Conservation (phyloP, 2,797 vertebrate species). For the Danio jaintianensis region DNA sequence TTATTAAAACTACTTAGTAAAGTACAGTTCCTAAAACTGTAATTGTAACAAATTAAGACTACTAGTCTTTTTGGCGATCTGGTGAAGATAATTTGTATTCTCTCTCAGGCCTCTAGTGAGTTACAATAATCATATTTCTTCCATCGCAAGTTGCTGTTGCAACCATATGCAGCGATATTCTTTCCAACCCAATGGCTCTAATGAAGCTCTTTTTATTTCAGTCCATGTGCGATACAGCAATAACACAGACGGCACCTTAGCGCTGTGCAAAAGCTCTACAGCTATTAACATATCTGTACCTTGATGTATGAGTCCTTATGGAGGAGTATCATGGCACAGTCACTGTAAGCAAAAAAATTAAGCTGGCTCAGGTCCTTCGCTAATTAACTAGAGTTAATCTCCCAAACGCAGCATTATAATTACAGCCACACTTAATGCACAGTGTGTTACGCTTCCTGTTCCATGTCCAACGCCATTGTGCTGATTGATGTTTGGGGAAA, state of each 20-base stretch:
- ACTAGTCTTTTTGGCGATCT: background rate
- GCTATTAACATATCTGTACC: slow-evolving; percentile 57
- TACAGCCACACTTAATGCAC: slow-evolving; percentile 63
- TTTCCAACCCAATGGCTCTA: slow-evolving; percentile 68
- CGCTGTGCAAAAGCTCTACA: slow-evolving; percentile 40
- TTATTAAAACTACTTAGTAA: too few species aligned
- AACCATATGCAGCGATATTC: slow-evolving; percentile 59
- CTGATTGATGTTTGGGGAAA: slow-evolving; percentile 67
- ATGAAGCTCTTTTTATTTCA: slow-evolving; percentile 52
- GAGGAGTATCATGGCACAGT: slow-evolving; percentile 61
- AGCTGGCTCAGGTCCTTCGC: slow-evolving; percentile 63
- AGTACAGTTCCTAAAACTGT: too few species aligned
- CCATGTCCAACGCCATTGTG: slow-evolving; percentile 36
- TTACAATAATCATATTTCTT: slow-evolving; percentile 66
- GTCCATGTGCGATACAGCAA: slow-evolving; percentile 59
- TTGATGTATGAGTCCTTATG: slow-evolving; percentile 67
- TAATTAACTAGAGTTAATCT: slow-evolving; percentile 65
- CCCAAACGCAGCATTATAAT: slow-evolving; percentile 56
- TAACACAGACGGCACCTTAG: slow-evolving; percentile 52
- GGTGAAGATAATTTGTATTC: background rate
- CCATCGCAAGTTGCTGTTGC: slow-evolving; percentile 55
- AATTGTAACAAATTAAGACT: too few species aligned
- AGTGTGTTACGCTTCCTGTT: slow-evolving; percentile 20
- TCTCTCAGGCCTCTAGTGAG: slow-evolving; percentile 28
- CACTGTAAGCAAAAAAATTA: slow-evolving; percentile 71